A percentile compares a stretch with the other conserved stretches of the same genome.
Conservation (phyloP, 1,140 invertebrate species). For the Oppia nitens region DNA sequence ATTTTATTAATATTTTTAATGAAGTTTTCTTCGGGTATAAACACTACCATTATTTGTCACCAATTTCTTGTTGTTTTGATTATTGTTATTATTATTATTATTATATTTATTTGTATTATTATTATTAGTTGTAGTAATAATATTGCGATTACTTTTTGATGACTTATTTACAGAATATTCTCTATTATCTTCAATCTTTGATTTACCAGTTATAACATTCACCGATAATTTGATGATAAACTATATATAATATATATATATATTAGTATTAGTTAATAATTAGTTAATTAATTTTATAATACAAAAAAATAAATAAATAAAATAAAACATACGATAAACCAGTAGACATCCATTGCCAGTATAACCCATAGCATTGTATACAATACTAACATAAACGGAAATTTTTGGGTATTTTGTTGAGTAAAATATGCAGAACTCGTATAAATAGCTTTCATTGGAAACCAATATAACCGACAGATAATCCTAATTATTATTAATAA, state of each 20-base stretch:
- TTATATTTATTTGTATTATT: too few species aligned
- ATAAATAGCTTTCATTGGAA: slow-evolving; percentile 29
- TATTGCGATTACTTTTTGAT: too few species aligned
- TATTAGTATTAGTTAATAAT: too few species aligned
- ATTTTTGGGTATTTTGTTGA: slow-evolving; percentile 17
- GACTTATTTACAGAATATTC: too few species aligned
- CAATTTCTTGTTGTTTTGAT: too few species aligned
- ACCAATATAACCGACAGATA: slow-evolving; percentile 29
- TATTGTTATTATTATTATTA: too few species aligned
- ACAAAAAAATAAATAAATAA: slow-evolving; percentile 9
- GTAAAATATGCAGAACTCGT: slow-evolving; percentile 23
- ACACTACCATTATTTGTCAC: too few species aligned
- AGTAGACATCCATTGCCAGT: slow-evolving; percentile 29
- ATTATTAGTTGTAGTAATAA: too few species aligned
- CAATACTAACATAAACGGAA: slow-evolving; percentile 26
- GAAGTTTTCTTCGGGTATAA: too few species aligned
- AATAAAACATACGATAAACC: slow-evolving; percentile 28
- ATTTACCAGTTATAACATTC: slow-evolving; percentile 26
- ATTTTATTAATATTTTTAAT: too few species aligned
- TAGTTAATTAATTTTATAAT: too few species aligned
- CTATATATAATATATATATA: too few species aligned
- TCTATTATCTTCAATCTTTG: slow-evolving; percentile 26
- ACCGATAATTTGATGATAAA: slow-evolving; percentile 26
- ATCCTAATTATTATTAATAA: slow-evolving; percentile 21
- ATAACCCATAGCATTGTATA: slow-evolving; percentile 28